phyloP scores from a whole-genome alignment of 2,888 invertebrate genomes.

The Lysandra coridon region DNA sequence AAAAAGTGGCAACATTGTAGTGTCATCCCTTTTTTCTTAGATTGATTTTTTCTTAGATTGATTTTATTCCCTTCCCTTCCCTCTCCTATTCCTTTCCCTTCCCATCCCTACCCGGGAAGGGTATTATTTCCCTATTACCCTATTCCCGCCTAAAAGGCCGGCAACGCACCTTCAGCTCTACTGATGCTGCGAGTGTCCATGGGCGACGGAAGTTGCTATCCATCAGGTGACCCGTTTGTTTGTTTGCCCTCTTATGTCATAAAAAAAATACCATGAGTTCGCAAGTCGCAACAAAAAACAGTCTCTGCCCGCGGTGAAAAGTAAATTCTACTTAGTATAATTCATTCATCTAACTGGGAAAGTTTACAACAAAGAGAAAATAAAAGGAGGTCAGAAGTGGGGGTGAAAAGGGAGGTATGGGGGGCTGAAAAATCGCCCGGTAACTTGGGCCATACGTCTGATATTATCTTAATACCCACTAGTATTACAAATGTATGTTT shows the following conservation, averaged over 20 bases:
- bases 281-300: neutral
- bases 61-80: too few relatives aligned
- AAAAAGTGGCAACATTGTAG: too few relatives aligned
- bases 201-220: too few relatives aligned
- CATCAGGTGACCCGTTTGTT: too few relatives aligned
- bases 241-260: neutral
- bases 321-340: slow-evolving; percentile 16
- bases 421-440: neutral
- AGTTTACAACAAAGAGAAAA: slow-evolving; percentile 18
- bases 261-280: neutral
- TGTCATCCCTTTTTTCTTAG: too few relatives aligned
- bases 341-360: slow-evolving; percentile 6
- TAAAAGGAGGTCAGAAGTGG: neutral
- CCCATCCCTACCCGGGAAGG: too few relatives aligned
- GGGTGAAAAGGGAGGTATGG: neutral
- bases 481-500: neutral
- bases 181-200: too few relatives aligned
- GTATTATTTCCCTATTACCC: too few relatives aligned
- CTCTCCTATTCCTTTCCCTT: too few relatives aligned
- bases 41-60: too few relatives aligned
- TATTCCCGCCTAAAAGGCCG: too few relatives aligned
- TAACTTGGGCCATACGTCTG: neutral
- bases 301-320: neutral
- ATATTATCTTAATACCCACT: neutral
- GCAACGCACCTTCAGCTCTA: too few relatives aligned